Evolutionary conservation across 2,113 vertebrate species (phyloP), one percentile per base, ranked within the genome.

Genomic region (Pontoporia blainvillei): DNA sequence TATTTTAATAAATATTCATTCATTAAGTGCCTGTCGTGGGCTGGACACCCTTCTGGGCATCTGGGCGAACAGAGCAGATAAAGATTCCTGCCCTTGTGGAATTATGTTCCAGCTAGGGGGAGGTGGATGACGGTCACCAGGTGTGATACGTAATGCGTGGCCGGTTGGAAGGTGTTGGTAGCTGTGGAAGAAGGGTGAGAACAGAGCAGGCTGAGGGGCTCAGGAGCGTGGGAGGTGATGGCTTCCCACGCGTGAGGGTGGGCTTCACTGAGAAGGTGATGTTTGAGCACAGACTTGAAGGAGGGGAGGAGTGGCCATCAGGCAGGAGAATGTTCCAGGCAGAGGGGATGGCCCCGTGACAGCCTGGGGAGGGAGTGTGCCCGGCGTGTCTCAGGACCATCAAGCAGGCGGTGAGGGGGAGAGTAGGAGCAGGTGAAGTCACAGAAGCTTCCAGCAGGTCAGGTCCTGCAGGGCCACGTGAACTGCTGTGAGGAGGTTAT

Each of bases 81-180:
- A 46, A 62, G 84, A 46, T 41, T 44, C 36, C 25, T 73, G 72
- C 3, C 66, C 39, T 61, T 9, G 39, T 64, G 52, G 72, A 59
- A 62, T n/a, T 54, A 25, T 0, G 3, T 11, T 93, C 54, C 57
- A 25, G 34, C 46, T n/a, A 4, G 13, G 41, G 61, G 36, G n/a
- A 94, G 29, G 49, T 44, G 1, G 34, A 15, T 12, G 17, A 46
- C 36, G 3, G 15, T 66, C n/a, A n/a, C 34, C 18, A 61, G 0
- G 1, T 31, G 13, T 12, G 61, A 0, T 69, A 17, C 39, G 18
- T n/a, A 34, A 14, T 1, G 9, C 41, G 7, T 41, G 41, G 21
- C 52, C 0, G 17, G 18, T 46, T 21, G 18, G 49, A 62, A 66
- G 29, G 25, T 89, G 83, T 18, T 25, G 14, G 29, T 67, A 62